Conservation (phyloP, 2,888 invertebrate species). For the Sphaerophoria taeniata region DNA sequence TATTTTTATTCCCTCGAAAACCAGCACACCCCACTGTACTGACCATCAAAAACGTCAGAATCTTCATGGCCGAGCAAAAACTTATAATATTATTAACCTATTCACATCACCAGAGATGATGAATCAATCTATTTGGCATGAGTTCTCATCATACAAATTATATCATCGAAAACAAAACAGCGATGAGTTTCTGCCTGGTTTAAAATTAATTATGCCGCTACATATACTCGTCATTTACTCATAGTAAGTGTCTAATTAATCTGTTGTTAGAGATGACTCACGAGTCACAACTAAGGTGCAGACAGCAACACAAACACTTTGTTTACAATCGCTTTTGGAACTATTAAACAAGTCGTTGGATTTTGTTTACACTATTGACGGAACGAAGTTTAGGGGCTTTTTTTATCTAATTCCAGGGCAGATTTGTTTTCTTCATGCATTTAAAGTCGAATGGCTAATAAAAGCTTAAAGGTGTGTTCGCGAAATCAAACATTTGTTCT, state of each 20-base stretch:
- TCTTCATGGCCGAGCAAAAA: constrained; percentile 41
- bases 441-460: background rate
- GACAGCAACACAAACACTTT: constrained; percentile 42
- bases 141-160: constrained; percentile 43
- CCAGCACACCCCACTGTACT: constrained; percentile 16
- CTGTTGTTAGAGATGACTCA: constrained; percentile 44
- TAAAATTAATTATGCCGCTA: constrained; percentile 1
- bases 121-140: constrained; percentile 47
- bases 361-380: background rate
- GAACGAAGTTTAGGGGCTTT: background rate
- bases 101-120: constrained; percentile 20
- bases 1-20: background rate
- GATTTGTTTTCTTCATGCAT: background rate
- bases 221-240: background rate
- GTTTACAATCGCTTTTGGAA: background rate
- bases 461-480: background rate
- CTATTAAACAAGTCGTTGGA: constrained; percentile 17
- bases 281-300: background rate
- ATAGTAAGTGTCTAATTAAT: background rate
- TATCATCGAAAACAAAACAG: constrained; percentile 48
- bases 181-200: constrained; percentile 6
- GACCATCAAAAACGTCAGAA: constrained; percentile 30
- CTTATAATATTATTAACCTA: constrained; percentile 14
- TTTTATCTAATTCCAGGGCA: background rate
- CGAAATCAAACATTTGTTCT: background rate